phyloP scores from a whole-genome alignment of 2,888 invertebrate species.

The Reticulitermes lucifugus region DNA sequence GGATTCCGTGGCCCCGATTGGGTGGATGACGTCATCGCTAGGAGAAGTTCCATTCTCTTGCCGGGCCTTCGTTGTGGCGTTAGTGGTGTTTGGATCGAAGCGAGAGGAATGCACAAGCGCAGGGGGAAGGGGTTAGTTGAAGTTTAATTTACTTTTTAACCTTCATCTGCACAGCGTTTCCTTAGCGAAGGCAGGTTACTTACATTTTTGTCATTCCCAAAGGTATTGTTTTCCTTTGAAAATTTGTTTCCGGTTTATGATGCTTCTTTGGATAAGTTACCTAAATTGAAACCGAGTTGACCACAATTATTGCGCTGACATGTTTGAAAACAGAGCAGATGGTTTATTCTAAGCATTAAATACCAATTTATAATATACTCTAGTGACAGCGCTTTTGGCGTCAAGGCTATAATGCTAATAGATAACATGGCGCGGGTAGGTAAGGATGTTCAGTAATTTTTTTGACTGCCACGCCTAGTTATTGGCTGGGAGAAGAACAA shows the following conservation, averaged over 20 bases:
- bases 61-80: conserved; percentile 47
- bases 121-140: conserved; percentile 28
- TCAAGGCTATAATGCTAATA: conserved; percentile 4
- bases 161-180: not conserved
- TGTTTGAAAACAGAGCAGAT: too few species aligned
- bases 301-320: too few species aligned
- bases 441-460: conserved; percentile 12
- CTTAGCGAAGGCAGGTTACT: not conserved
- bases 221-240: too few species aligned
- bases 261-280: too few species aligned
- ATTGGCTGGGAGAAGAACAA: not conserved
- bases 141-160: not conserved
- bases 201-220: too few species aligned
- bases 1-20: conserved; percentile 56
- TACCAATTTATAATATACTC: not conserved
- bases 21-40: conserved; percentile 54
- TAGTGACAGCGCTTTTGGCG: not conserved
- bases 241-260: too few species aligned
- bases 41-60: conserved; percentile 53
- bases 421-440: not conserved
- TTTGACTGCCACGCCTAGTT: conserved; percentile 13
- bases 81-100: conserved; percentile 50
- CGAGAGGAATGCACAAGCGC: not conserved
- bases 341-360: not conserved
- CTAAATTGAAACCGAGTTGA: too few species aligned